Percentiles rank a stretch among this genome's conserved stretches.
Evolutionary conservation across 92 coral and sea anemone genomes (phyloP).

Genomic region (Siderastrea radians): DNA sequence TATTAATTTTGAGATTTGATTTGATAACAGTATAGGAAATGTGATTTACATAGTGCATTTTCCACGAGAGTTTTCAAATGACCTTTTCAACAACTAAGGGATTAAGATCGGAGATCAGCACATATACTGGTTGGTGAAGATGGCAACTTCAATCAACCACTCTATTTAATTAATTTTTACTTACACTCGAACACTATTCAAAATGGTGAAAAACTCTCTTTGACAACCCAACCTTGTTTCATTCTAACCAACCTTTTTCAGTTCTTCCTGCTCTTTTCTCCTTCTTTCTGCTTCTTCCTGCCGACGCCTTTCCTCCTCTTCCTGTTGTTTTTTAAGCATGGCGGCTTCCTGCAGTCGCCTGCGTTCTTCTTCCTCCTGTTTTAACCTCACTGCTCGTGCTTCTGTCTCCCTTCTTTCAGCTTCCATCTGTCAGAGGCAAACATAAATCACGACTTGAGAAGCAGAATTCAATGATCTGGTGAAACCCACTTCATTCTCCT

Average conservation of each 20-base stretch:
- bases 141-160: neutral
- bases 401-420: constrained; percentile 86
- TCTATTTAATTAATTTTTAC: neutral
- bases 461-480: no score
- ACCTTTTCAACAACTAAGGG: no score
- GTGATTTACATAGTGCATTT: neutral
- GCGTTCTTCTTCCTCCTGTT: constrained; percentile 86
- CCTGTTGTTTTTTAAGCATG: constrained; percentile 80
- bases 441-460: no score
- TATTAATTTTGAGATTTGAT: no score
- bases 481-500: no score
- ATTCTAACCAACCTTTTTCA: constrained; percentile 49
- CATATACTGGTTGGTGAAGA: no score
- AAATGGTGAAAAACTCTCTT: neutral
- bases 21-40: no score
- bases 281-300: constrained; percentile 76
- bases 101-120: no score
- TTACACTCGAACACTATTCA: neutral
- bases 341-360: constrained; percentile 74
- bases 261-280: constrained; percentile 83
- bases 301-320: constrained; percentile 87
- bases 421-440: constrained; percentile 67
- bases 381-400: constrained; percentile 66
- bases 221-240: neutral
- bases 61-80: neutral